phyloP scores from a whole-genome alignment of 2,797 vertebrate species.

The Tokudaia tokunoshimensis region DNA sequence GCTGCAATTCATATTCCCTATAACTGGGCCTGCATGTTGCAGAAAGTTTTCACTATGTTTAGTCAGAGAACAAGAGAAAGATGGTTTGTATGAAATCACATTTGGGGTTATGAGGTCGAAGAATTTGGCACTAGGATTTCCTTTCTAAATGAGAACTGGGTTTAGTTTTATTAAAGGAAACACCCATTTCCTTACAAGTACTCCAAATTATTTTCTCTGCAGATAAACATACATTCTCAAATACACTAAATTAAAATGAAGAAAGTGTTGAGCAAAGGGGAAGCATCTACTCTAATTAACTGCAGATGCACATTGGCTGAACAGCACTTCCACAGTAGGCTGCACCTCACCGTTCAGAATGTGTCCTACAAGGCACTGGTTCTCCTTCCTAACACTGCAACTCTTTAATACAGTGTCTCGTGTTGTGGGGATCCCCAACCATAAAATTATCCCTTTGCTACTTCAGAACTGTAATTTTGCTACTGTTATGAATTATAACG shows the following conservation, averaged over 20 bases:
- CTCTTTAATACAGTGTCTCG: neutral
- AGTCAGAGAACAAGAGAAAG: conserved; percentile 22
- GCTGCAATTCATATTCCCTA: neutral
- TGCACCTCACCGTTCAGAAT: neutral
- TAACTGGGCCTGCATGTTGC: neutral
- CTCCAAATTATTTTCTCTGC: conserved; percentile 24
- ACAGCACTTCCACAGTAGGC: neutral
- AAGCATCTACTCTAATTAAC: neutral
- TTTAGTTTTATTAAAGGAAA: conserved; percentile 48
- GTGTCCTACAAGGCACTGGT: neutral
- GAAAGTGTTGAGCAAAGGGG: neutral
- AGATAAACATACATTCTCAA: conserved; percentile 18
- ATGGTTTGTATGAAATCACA: neutral
- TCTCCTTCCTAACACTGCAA: neutral
- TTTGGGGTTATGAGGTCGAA: neutral
- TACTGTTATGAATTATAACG: neutral
- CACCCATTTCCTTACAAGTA: conserved; percentile 5
- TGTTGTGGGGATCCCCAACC: neutral
- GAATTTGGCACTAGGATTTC: conserved; percentile 43
- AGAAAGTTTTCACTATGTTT: neutral
- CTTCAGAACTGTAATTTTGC: neutral
- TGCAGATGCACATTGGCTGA: neutral
- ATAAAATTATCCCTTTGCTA: neutral
- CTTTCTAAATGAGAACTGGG: conserved; percentile 13
- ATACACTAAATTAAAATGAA: conserved; percentile 28